These are phyloP conservation scores for Apotomis capreana DNA, from an alignment of 2,888 invertebrate genomes.

Conservation along the genomic window DNA sequence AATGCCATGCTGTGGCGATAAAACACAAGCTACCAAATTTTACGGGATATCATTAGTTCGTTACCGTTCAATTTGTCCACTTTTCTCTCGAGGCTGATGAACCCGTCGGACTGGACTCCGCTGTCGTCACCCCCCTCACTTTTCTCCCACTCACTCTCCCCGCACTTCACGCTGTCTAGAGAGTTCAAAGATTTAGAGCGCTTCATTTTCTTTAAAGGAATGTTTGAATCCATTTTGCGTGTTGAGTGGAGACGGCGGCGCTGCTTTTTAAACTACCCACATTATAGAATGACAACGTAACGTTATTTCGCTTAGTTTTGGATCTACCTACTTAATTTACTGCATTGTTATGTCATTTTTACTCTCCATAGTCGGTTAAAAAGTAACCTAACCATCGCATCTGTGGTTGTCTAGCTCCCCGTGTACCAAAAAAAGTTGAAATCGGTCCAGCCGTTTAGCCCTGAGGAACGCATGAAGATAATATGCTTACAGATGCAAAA, in stretches of 20 bases:
- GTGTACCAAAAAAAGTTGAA: too few species aligned
- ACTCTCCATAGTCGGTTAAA: too few species aligned
- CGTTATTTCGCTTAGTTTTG: too few species aligned
- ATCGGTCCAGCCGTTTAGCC: too few species aligned
- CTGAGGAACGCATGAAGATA: too few species aligned
- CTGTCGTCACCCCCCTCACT: constrained; percentile 13
- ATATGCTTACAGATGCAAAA: too few species aligned
- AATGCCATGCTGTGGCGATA: too few species aligned
- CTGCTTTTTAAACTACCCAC: not conserved
- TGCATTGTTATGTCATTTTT: too few species aligned
- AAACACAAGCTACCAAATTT: not conserved
- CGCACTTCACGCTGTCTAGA: not conserved
- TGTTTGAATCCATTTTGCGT: constrained; percentile 13
- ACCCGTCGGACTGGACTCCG: constrained; percentile 20
- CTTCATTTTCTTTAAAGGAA: constrained; percentile 21
- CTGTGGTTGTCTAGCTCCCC: too few species aligned
- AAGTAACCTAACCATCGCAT: too few species aligned
- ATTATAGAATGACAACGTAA: not conserved
- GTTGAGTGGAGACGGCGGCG: not conserved
- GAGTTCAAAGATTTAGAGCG: constrained; percentile 28
- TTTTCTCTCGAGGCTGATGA: constrained; percentile 15
- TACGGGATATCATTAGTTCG: not conserved
- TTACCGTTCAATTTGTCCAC: constrained; percentile 34
- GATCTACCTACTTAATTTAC: too few species aligned
- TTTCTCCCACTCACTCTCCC: constrained; percentile 10